Percentiles rank a stretch among this genome's conserved stretches.
These are phyloP conservation scores for Linyphia triangularis DNA, from an alignment of 2,888 invertebrate genomes.

Conservation along the genomic window DNA sequence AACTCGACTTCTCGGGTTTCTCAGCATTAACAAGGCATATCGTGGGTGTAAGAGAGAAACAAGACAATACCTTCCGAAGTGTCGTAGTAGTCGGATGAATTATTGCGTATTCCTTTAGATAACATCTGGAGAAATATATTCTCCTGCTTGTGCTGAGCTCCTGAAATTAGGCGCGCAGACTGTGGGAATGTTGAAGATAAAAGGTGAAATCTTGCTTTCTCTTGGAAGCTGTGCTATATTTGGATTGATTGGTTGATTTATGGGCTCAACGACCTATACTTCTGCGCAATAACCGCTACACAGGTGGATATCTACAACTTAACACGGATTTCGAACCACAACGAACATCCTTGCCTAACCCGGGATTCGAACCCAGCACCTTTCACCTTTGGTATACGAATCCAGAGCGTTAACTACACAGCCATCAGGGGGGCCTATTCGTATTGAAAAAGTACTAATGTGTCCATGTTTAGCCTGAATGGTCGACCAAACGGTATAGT, in stretches of 20 bases:
- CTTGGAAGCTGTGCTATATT: neutral
- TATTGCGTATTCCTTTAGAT: neutral
- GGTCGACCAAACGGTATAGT: too few species aligned
- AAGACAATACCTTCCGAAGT: constrained; percentile 12
- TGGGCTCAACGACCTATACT: too few species aligned
- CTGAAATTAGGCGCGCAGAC: neutral
- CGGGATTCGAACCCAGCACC: too few species aligned
- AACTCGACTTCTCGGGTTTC: neutral
- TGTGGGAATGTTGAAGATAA: constrained; percentile 22
- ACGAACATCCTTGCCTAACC: too few species aligned
- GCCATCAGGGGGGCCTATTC: too few species aligned
- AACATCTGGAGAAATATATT: neutral
- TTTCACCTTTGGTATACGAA: too few species aligned
- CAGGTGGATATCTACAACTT: too few species aligned
- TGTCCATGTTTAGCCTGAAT: too few species aligned
- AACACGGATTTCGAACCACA: too few species aligned
- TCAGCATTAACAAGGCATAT: neutral
- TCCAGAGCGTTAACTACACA: too few species aligned
- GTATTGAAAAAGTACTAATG: too few species aligned
- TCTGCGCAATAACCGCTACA: too few species aligned
- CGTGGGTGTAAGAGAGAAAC: constrained; percentile 16
- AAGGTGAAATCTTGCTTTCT: neutral
- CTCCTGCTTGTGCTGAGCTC: neutral
- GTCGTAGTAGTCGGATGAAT: constrained; percentile 6
- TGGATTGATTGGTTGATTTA: neutral